Percentiles rank a stretch among this genome's conserved stretches.
Conservation (phyloP, 2,113 vertebrate species). For the Rhipidura dahli region DNA sequence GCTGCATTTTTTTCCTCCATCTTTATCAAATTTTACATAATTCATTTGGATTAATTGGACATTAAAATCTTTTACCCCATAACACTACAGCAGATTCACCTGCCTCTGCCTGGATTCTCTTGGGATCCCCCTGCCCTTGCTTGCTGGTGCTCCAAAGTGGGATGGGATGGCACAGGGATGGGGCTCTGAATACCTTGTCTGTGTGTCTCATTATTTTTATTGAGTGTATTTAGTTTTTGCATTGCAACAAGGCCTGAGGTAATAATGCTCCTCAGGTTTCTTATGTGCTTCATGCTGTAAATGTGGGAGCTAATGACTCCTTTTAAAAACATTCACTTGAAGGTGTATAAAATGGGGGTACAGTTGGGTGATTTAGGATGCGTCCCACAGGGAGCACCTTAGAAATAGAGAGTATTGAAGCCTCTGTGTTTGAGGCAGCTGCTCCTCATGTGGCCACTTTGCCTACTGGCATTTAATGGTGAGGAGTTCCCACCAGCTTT, state of each 20-base stretch:
- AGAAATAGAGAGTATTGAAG: background rate
- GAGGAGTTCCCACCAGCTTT: background rate
- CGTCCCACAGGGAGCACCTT: background rate
- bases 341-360: background rate
- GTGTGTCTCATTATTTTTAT: background rate
- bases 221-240: background rate
- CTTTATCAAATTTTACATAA: slow-evolving; percentile 26
- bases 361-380: background rate
- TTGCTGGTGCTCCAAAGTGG: background rate
- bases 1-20: slow-evolving; percentile 17
- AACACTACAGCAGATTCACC: background rate
- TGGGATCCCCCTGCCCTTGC: background rate
- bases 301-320: background rate
- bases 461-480: background rate
- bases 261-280: background rate
- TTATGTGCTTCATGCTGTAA: background rate
- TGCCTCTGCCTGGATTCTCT: background rate
- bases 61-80: background rate
- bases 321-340: background rate
- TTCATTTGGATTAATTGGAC: slow-evolving; percentile 33
- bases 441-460: background rate
- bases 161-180: background rate
- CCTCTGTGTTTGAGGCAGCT: background rate
- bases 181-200: background rate
- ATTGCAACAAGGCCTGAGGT: background rate